Base-by-base conservation (phyloP, 1,140 invertebrate genomes). In the Procambarus clarkii region DNA sequence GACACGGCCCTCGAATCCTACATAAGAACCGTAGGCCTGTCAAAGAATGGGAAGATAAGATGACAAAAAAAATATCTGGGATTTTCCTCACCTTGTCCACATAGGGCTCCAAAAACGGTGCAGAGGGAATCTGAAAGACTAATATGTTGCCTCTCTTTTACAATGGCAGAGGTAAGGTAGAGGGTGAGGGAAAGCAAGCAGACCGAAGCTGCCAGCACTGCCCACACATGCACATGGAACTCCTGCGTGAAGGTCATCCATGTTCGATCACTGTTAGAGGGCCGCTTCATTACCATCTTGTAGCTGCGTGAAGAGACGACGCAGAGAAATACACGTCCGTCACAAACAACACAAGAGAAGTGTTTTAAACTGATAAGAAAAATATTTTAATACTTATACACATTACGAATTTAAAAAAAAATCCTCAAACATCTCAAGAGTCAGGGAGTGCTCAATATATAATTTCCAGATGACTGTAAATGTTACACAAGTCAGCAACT, bases 171-270 rank as follows among this genome's bases (percentile, higher is more conserved):
- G n/a, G 69, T 24, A 4, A 74, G 5, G 24, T 74, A 34, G 24
- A 74, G 69, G 0, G 2, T 34, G n/a, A 74, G n/a, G 8, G 69
- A 34, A 34, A 74, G n/a, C 5, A 34, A n/a, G 5, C 24, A 3
- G 8, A 74, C n/a, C 5, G 21, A 7, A 3, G 21, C 7, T 15
- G 69, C n/a, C 69, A 74, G 24, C n/a, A 74, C n/a, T 24, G 8
- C n/a, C 87, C 87, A 89, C 64, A 83, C 87, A 11, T 54, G 58
- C 18, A 9, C 21, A 45, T 81, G 50, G 71, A 89, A 89, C 80
- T 89, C 87, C 46, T 60, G 21, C 1, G 87, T 89, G 79, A 76
- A 89, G 79, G 87, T 83, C 9, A 21, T 34, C 87, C 87, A 89
- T 21, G n/a, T 83, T 3, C 69, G 79, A 64, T 89, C 87, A 60